Percentiles rank a stretch among this genome's conserved stretches.
Evolutionary conservation across 2,113 vertebrate genomes (phyloP).

Genomic region (Oryzias javanicus): DNA sequence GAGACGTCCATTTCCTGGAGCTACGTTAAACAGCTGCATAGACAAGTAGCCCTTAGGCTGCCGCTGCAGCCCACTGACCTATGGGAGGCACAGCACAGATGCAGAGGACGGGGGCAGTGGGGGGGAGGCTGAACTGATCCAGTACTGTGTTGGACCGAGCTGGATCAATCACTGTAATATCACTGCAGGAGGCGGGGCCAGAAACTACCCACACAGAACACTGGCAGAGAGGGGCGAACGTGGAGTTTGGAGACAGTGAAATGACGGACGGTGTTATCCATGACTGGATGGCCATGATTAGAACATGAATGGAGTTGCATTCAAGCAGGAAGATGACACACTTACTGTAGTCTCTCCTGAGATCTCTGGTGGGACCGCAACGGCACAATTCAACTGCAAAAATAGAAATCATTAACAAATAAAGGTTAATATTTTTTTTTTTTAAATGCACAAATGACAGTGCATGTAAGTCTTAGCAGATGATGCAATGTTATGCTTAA

Average conservation of each 20-base stretch:
- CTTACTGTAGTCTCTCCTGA: slow-evolving; percentile 77
- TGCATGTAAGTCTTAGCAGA: too few species aligned
- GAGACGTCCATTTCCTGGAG: not conserved
- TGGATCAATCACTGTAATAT: slow-evolving; percentile 80
- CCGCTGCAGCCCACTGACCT: slow-evolving; percentile 63
- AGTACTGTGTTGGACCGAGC: slow-evolving; percentile 78
- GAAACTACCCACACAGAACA: slow-evolving; percentile 79
- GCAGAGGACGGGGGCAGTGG: slow-evolving; percentile 78
- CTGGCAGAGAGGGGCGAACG: slow-evolving; percentile 54
- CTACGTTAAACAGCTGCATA: not conserved
- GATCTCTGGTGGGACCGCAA: slow-evolving; percentile 73
- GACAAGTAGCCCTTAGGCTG: slow-evolving; percentile 1
- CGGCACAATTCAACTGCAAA: slow-evolving; percentile 74
- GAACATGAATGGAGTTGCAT: slow-evolving; percentile 5
- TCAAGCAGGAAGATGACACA: slow-evolving; percentile 21
- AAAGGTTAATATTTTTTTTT: too few species aligned
- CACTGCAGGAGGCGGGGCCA: slow-evolving; percentile 77
- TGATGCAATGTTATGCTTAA: too few species aligned
- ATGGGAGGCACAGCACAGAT: slow-evolving; percentile 76
- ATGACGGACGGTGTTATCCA: slow-evolving; percentile 13
- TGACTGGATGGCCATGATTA: slow-evolving; percentile 33
- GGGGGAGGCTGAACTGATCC: slow-evolving; percentile 80
- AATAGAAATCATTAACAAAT: slow-evolving; percentile 6
- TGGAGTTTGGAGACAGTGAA: slow-evolving; percentile 39
- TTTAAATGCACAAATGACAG: too few species aligned